Evolutionary conservation across 2,888 invertebrate species (phyloP).

Genomic region (Monopis laevigella): DNA sequence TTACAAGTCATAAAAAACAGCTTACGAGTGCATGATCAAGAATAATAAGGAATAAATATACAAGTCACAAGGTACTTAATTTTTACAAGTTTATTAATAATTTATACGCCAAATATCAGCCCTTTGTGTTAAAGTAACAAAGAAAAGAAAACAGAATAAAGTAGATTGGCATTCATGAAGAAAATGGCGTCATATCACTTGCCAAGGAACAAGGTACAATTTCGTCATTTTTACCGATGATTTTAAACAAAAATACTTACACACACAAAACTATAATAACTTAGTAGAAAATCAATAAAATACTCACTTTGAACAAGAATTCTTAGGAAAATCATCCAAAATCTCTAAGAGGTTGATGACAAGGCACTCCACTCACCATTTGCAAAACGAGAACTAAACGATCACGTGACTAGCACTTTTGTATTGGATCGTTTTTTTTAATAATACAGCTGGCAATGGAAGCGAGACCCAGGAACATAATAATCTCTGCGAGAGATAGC

Average conservation of each 20-base stretch:
- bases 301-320: slow-evolving; percentile 67
- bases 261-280: slow-evolving; percentile 28
- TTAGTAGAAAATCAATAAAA: slow-evolving; percentile 29
- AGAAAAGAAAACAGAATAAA: slow-evolving; percentile 2
- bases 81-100: too few relatives aligned
- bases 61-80: background rate
- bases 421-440: too few relatives aligned
- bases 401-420: slow-evolving; percentile 30
- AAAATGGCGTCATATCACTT: slow-evolving; percentile 69
- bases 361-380: slow-evolving; percentile 69
- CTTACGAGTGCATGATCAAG: background rate
- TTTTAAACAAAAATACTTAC: slow-evolving; percentile 28
- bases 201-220: slow-evolving; percentile 66
- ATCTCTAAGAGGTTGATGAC: slow-evolving; percentile 63
- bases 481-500: too few relatives aligned
- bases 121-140: slow-evolving; percentile 4
- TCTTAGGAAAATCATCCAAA: slow-evolving; percentile 68
- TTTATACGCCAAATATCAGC: too few relatives aligned
- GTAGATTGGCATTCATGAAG: slow-evolving; percentile 64
- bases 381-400: slow-evolving; percentile 54
- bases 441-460: too few relatives aligned
- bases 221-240: slow-evolving; percentile 38
- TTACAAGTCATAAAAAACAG: slow-evolving; percentile 8
- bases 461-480: too few relatives aligned
- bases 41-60: background rate